Percentiles rank a stretch among this genome's conserved stretches.
phyloP scores from a whole-genome alignment of 2,888 invertebrate genomes.

The Drosophila niveifrons region DNA sequence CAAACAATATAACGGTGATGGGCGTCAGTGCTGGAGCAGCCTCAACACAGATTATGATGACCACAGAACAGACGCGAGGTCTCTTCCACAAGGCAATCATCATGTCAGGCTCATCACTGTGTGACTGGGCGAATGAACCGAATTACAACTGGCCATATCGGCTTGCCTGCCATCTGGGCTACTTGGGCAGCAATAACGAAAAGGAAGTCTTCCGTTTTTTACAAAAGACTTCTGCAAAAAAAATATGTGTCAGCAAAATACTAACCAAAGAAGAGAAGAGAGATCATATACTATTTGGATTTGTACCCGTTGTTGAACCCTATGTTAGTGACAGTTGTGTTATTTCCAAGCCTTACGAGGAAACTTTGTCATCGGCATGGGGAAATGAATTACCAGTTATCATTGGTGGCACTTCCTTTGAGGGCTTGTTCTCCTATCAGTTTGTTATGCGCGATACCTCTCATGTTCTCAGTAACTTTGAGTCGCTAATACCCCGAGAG shows the following conservation, averaged over 20 bases:
- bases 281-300: constrained; percentile 70
- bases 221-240: constrained; percentile 52
- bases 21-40: constrained; percentile 86
- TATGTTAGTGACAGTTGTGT: constrained; percentile 77
- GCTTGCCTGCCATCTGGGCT: constrained; percentile 82
- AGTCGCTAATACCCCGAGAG: constrained; percentile 74
- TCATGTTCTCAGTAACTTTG: constrained; percentile 59
- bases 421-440: constrained; percentile 81
- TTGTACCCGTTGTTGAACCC: constrained; percentile 82
- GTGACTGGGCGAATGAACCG: constrained; percentile 78
- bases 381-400: constrained; percentile 82
- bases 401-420: constrained; percentile 82
- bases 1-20: constrained; percentile 86
- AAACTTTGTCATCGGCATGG: constrained; percentile 79
- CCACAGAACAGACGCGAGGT: constrained; percentile 85
- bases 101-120: constrained; percentile 81
- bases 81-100: constrained; percentile 83
- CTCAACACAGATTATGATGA: constrained; percentile 85
- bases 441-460: constrained; percentile 43
- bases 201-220: constrained; percentile 76
- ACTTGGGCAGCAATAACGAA: constrained; percentile 83
- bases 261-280: constrained; percentile 67
- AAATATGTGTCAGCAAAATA: constrained; percentile 61
- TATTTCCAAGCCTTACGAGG: constrained; percentile 62
- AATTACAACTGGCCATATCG: constrained; percentile 72